Base-by-base conservation (phyloP, 1,140 invertebrate species). In the Drosophila kepulauana region DNA sequence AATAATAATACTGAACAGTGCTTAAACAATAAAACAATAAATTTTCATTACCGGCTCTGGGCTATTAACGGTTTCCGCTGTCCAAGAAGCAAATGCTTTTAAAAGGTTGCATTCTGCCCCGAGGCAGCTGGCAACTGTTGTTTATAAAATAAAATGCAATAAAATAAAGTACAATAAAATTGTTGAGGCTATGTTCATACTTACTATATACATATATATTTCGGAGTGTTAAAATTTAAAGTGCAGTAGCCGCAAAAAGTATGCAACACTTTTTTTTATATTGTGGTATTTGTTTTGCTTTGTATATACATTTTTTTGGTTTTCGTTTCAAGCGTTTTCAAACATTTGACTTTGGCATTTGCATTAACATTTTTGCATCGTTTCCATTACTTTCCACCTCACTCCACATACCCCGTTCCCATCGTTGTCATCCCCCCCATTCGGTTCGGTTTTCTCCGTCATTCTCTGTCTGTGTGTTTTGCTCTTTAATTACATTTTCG, bases 11-110 rank as follows among this genome's bases (percentile, higher is more conserved):
- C 13, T 38, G n/a, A 15, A 54, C 35, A 28, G 16, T 75, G 79
- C 80, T 88, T 88, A 87, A 87, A 88, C 84, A 87, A 87, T 87
- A 87, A 87, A 87, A 87, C 82, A 82, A 87, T 87, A 87, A 87
- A 87, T 87, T 88, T 87, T 87, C 84, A 87, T 87, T 87, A 87
- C 84, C 84, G 84, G 84, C 80, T 69, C 80, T 70, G 69, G 73
- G 84, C 84, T 87, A 87, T 87, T 87, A 87, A 82, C 80, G 54
- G 76, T 82, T 87, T 87, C 84, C 84, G 73, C 45, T 69, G 54
- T 35, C 75, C 78, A 73, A 72, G 33, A 58, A 66, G 74, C 68
- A 82, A 84, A 78, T 75, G 75, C 69, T 64, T 63, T 73, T 25
- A 65, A 51, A 66, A 56, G 45, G 52, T 43, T 63, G 43, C 11